Evolutionary conservation across 2,113 vertebrate species (phyloP).

Genomic region (Xiphorhynchus elegans): DNA sequence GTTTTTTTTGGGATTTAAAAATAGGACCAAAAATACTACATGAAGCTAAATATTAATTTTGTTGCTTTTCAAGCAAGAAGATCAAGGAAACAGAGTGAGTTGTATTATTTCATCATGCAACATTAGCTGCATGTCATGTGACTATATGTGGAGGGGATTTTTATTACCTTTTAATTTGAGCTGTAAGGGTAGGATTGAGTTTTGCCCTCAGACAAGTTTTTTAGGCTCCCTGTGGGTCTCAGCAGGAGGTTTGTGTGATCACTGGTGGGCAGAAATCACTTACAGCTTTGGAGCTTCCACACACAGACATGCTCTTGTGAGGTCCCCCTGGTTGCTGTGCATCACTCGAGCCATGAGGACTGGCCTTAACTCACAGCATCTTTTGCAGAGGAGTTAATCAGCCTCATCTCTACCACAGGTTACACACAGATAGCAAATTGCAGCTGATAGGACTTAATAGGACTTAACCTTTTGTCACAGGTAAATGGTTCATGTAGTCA

Average conservation of each 20-base stretch:
- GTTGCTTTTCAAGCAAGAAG: not conserved
- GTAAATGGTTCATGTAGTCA: not conserved
- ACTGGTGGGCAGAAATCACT: not conserved
- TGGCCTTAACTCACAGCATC: not conserved
- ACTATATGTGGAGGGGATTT: not conserved
- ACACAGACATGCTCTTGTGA: not conserved
- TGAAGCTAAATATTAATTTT: conserved; percentile 2
- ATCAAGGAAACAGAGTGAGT: not conserved
- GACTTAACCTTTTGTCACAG: not conserved
- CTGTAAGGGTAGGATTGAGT: not conserved
- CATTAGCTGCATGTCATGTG: not conserved
- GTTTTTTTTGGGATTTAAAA: not conserved
- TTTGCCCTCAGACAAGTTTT: not conserved
- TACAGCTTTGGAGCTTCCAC: not conserved
- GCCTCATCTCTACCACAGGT: not conserved
- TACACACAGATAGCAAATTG: not conserved
- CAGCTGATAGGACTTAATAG: not conserved
- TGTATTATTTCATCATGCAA: not conserved
- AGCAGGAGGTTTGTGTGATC: not conserved
- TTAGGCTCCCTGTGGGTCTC: not conserved
- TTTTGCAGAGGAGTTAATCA: not conserved
- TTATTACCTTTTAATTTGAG: conserved; percentile 26
- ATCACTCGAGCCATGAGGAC: accelerated
- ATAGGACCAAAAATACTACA: not conserved
- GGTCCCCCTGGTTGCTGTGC: not conserved